Evolutionary conservation across 2,797 vertebrate genomes (phyloP), one percentile per base, ranked within the genome.

Genomic region (Rhinichthys osculus): DNA sequence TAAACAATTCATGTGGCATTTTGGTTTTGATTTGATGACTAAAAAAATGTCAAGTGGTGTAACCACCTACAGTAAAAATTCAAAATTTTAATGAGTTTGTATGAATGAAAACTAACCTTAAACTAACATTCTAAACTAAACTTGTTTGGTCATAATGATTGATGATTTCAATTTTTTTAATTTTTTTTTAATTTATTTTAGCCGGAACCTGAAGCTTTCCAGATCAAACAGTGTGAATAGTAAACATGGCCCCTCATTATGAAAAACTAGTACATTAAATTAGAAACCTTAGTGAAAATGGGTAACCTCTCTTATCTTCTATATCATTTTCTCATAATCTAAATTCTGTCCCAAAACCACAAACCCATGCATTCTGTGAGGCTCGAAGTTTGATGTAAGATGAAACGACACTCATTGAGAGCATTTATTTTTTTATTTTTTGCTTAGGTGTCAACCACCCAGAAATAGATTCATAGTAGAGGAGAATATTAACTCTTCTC

Each of bases 391-490:
- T 57, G 11, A 23, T 3, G 30, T 35, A 38, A 38, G 19, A 42
- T 33, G n/a, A 50, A 30, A 64, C 5, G 19, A 64, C 4, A 19
- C 30, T 57, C 19, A 14, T 23, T 57, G 33, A 16, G 33, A 57
- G 10, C 5, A 17, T 70, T 33, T 33, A 2, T 33, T 35, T 35
- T 0, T 35, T 35, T 35, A 4, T 35, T 35, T 59, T 38, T 10
- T 64, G 17, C 40, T 30, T 21, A 7, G 44, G 23, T 81, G 42
- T 52, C 27, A 81, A 23, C 7, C 7, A 57, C 21, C 8, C 30
- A 50, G 40, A 67, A 50, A 81, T 52, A 69, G 47, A 54, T 80
- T 50, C 11, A 66, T 27, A 79, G 77, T 40, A n/a, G 11, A 67
- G 64, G 47, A 42, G 67, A 82, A 70, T 40, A 71, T 40, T 30